Evolutionary conservation across 2,113 vertebrate genomes (phyloP).

Genomic region (Charadrius vociferus): DNA sequence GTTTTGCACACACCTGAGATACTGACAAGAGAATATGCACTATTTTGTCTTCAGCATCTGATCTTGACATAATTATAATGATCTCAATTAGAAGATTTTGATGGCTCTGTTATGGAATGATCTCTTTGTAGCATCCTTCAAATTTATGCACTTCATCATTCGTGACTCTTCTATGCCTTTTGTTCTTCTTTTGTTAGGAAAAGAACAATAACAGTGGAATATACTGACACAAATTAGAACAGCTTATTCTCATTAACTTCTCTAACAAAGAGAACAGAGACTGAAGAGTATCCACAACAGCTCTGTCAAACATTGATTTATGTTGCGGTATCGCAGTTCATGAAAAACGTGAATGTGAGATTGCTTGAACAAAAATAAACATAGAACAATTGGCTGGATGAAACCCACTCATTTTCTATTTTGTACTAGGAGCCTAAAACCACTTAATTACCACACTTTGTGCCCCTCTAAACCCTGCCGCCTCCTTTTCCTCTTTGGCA

Average conservation of each 20-base stretch:
- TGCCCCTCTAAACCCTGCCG: background rate
- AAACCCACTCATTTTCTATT: background rate
- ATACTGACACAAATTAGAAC: constrained; percentile 63
- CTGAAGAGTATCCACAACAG: background rate
- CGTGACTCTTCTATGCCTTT: constrained; percentile 49
- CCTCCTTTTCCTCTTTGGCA: background rate
- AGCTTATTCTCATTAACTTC: constrained; percentile 68
- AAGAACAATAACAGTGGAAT: constrained; percentile 54
- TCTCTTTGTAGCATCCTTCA: constrained; percentile 36
- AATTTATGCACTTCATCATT: constrained; percentile 34
- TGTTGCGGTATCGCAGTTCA: background rate
- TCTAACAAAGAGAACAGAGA: background rate
- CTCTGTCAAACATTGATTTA: constrained; percentile 18
- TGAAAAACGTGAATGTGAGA: background rate
- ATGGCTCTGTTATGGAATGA: constrained; percentile 44
- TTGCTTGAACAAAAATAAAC: background rate
- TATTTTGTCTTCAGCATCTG: constrained; percentile 50
- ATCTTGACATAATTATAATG: constrained; percentile 54
- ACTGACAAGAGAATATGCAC: constrained; percentile 6
- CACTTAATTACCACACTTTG: fast-evolving
- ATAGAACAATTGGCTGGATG: background rate
- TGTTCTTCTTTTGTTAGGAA: constrained; percentile 48
- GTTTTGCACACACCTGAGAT: background rate
- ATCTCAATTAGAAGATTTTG: constrained; percentile 54
- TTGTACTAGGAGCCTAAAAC: background rate